Percentiles rank a stretch among this genome's conserved stretches.
Evolutionary conservation across 2,797 vertebrate species (phyloP).

Genomic region (Acrossocheilus fasciatus): DNA sequence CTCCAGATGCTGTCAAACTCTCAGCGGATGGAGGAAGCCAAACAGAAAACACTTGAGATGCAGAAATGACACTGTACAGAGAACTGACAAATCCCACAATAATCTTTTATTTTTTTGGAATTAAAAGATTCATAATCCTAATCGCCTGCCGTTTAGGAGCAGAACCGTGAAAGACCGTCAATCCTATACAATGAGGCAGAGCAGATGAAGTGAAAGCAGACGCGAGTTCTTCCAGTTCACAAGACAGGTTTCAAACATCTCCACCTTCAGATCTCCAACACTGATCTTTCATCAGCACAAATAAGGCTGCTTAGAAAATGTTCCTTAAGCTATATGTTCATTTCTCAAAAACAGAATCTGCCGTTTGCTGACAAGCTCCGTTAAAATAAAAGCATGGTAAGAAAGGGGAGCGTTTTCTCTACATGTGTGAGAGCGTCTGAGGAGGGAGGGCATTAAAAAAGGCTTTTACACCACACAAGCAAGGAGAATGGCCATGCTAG

Average conservation of each 20-base stretch:
- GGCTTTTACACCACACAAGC: slow-evolving; percentile 84
- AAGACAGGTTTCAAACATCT: slow-evolving; percentile 49
- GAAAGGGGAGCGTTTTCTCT: slow-evolving; percentile 47
- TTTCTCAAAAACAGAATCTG: slow-evolving; percentile 65
- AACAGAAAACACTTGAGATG: background rate
- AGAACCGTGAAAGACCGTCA: slow-evolving; percentile 61
- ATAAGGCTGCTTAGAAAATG: slow-evolving; percentile 65
- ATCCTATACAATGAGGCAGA: slow-evolving; percentile 69
- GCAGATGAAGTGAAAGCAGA: slow-evolving; percentile 53
- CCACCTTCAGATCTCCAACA: slow-evolving; percentile 42
- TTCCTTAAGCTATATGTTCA: slow-evolving; percentile 61
- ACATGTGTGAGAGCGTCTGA: slow-evolving; percentile 49
- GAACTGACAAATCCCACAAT: slow-evolving; percentile 62
- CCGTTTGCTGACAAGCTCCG: slow-evolving; percentile 58
- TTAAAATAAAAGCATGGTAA: slow-evolving; percentile 32
- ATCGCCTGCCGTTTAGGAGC: slow-evolving; percentile 62
- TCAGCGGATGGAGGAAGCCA: background rate
- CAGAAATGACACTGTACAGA: slow-evolving; percentile 12
- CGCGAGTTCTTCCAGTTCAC: slow-evolving; percentile 68
- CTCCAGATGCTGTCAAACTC: background rate
- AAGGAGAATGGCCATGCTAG: slow-evolving; percentile 85
- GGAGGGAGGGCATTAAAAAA: slow-evolving; percentile 57
- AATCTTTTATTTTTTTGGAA: slow-evolving; percentile 71
- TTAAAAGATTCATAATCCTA: slow-evolving; percentile 65
- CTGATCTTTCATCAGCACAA: slow-evolving; percentile 56